Evolutionary conservation across 2,113 vertebrate species (phyloP), one percentile per base, ranked within the genome.

Genomic region (Oxygymnocypris stewartii): DNA sequence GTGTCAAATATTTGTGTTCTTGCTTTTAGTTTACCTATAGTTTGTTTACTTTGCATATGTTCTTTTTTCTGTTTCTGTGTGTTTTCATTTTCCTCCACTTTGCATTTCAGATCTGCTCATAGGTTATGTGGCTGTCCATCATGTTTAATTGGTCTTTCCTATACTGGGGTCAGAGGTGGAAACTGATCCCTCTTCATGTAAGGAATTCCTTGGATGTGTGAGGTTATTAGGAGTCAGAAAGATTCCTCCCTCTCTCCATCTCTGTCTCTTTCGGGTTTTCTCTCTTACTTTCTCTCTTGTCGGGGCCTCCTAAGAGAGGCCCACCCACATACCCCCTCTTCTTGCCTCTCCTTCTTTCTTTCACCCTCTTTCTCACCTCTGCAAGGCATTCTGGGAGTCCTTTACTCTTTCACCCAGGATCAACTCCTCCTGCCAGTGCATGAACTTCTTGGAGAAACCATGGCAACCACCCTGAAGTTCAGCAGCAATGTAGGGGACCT

Each of bases 401-500:
- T 97, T 98, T 88, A 94, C 90, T 1, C 93, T 93, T 85, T 97
- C 97, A 0, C 98, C 98, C 84, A 99, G 93, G 92, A 99, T 96
- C 92, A 99, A 91, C 90, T 99, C 98, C 93, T 99, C 97, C 91
- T 98, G 98, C 98, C 98, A 99, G 93, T 97, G 97, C 97, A 99
- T 99, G 92, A 98, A 99, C 93, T 98, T 99, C 94, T 94, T 96
- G 90, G 98, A 99, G 92, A 99, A 99, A 91, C 98, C 97, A 0
- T 98, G 96, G 92, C 98, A 99, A 94, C 98, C 98, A 1, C 96
- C 96, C 0, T 94, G 96, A 88, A 99, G 95, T 80, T 95, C 96
- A 0, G 91, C 92, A 0, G 96, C 93, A 90, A 99, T 96, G 89
- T 96, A 94, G 0, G 96, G 97, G 92, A 90, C 94, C 98, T 99